Base-by-base conservation (phyloP, 1,140 invertebrate genomes). In the Lamellibrachia luymesi region DNA sequence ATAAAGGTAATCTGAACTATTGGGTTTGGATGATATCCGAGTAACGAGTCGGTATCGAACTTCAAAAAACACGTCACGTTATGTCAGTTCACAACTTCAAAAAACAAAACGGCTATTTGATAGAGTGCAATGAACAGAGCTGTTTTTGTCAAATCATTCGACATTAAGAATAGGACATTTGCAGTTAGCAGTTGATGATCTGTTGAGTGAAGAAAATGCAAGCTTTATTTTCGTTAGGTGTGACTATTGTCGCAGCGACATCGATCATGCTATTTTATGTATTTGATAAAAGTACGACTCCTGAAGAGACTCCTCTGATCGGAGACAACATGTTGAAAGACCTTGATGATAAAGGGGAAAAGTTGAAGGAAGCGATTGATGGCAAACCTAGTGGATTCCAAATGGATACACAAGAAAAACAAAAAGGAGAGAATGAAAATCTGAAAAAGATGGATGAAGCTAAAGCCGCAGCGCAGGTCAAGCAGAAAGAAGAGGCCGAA, bases 261-360 rank as follows among this genome's bases (percentile, higher is more conserved):
- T 80, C 64, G 64, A 80, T 80, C 64, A 80, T 80, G 64, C 64
- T 80, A 22, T 80, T 80, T 80, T 80, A 80, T 80, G 64, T 80
- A 2, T 80, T 80, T 80, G 64, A 80, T 80, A 80, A 80, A 80
- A 80, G 64, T 80, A 80, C 64, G 25, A 8, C 13, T 80, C 64
- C 64, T 80, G 64, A 80, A 80, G 64, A 80, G 64, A 80, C 64
- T 80, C 64, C 1, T 80, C 17, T 80, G 64, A 80, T 80, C 17
- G 64, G 64, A 80, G 64, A 80, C 25, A 10, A 80, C 17, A 22
- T 80, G 7, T 80, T 80, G 13, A 80, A 80, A 4, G 25, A 80
- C 13, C 13, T 22, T 10, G 64, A 10, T 80, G 64, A 2, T 80
- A 10, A 17, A 10, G 13, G 13, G 5, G 64, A 80, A 80, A 22